Evolutionary conservation across 2,113 vertebrate species (phyloP).

Genomic region (Lamprotornis superbus): DNA sequence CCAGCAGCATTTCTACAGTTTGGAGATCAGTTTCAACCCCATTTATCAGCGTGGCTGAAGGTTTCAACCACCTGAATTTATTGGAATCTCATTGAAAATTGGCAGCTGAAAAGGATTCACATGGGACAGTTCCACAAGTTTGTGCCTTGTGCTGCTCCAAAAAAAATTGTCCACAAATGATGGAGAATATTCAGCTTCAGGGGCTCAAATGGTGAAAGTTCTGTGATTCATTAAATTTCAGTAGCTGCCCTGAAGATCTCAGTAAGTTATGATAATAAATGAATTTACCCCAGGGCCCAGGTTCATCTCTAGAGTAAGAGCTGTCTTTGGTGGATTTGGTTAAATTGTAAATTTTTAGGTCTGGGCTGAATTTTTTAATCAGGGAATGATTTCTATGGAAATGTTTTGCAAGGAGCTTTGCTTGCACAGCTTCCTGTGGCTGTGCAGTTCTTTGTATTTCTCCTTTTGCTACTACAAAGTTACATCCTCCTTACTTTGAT

Average conservation of each 20-base stretch:
- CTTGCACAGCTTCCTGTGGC: background rate
- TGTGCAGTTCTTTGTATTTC: background rate
- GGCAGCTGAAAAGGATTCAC: background rate
- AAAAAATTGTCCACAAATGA: background rate
- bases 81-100: background rate
- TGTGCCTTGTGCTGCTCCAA: background rate
- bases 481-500: background rate
- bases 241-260: background rate
- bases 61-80: background rate
- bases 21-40: background rate
- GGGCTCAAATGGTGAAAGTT: background rate
- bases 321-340: background rate
- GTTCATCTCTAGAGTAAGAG: background rate
- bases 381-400: background rate
- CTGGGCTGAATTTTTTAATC: background rate
- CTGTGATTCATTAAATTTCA: background rate
- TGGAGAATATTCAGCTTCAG: background rate
- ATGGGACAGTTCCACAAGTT: background rate
- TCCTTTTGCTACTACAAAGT: background rate
- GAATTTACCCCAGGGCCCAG: background rate
- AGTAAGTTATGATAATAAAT: background rate
- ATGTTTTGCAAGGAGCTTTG: background rate
- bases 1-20: background rate
- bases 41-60: background rate
- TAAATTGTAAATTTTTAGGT: background rate